Evolutionary conservation across 2,888 invertebrate genomes (phyloP), one percentile per base, ranked within the genome.

Genomic region (Harpalus rubripes): DNA sequence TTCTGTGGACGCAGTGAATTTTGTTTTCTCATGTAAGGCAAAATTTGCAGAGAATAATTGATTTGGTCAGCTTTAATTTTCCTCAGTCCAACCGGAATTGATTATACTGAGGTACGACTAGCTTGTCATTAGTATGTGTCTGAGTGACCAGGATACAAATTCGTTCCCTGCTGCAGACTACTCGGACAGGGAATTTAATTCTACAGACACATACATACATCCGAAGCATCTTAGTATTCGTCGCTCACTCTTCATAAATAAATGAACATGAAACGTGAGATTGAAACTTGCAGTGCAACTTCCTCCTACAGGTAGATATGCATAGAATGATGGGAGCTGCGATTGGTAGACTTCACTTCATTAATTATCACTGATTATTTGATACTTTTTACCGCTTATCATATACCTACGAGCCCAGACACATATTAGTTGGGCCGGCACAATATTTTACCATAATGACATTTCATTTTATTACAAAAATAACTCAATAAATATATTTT

Each of bases 201-300:
- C 10, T 52, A 12, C 44, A 44, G 8, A 10, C 44, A 52, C 10
- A 12, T 12, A 10, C 44, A 52, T 8, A 52, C 44, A 12, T 8
- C 8, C 44, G 44, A 52, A 12, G 12, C 44, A 8, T 12, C 44
- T 52, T 52, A 52, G 44, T 52, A 52, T 52, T 52, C 44, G 44
- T 52, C 8, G 10, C 44, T 52, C 44, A 52, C 44, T 52, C 44
- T 52, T 52, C 44, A 52, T 52, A 52, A 52, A 52, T 52, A 52
- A 52, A 52, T 52, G 44, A 52, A 52, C 44, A 52, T 52, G 44
- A 52, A 52, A 52, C 44, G 44, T 52, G 44, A 52, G 44, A 52
- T 52, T 52, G 44, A 52, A 52, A 52, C 6, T 10, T 52, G 12
- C 44, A 5, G 44, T 52, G 4, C 12, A 52, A 52, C 44, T 52